A percentile compares a stretch with the other conserved stretches of the same genome.
phyloP scores from a whole-genome alignment of 2,797 vertebrate genomes.

The Eutrigla gurnardus region DNA sequence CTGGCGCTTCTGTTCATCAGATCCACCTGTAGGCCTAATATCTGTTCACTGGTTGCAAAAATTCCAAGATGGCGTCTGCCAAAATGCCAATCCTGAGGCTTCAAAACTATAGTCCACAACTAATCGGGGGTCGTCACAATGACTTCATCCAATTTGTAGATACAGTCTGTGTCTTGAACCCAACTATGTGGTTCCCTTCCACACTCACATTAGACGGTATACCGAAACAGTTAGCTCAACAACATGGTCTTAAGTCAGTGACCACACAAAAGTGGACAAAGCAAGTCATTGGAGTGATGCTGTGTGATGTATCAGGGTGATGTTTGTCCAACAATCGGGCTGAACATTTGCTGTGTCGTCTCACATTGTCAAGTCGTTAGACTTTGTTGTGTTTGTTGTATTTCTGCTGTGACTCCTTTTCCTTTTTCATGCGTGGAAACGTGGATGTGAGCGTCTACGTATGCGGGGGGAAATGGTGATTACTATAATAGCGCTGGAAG shows the following conservation, averaged over 20 bases:
- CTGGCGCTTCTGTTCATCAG: no score
- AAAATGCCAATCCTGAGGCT: no score
- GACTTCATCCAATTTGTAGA: no score
- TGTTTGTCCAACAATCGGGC: conserved; percentile 12
- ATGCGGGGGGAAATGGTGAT: conserved; percentile 13
- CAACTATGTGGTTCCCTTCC: not conserved
- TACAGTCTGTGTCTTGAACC: no score
- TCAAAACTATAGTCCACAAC: no score
- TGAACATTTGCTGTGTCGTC: conserved; percentile 15
- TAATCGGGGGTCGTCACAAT: no score
- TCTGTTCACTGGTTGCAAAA: no score
- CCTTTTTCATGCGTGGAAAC: not conserved
- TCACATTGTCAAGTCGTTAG: conserved; percentile 12
- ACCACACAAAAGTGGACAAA: conserved; percentile 20
- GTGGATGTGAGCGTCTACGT: not conserved
- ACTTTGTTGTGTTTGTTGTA: no score
- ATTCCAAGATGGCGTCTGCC: no score
- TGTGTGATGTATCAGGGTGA: conserved; percentile 21
- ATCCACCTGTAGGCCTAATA: no score
- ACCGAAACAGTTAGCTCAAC: conserved; percentile 8
- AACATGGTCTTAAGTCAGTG: not conserved
- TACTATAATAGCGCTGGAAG: not conserved
- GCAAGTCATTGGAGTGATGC: conserved; percentile 4
- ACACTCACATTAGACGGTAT: not conserved
- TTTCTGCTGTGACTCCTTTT: not conserved